Percentiles rank a stretch among this genome's conserved stretches.
These are phyloP conservation scores for Halcyon leucocephala DNA, from an alignment of 2,797 vertebrate species.

Conservation along the genomic window DNA sequence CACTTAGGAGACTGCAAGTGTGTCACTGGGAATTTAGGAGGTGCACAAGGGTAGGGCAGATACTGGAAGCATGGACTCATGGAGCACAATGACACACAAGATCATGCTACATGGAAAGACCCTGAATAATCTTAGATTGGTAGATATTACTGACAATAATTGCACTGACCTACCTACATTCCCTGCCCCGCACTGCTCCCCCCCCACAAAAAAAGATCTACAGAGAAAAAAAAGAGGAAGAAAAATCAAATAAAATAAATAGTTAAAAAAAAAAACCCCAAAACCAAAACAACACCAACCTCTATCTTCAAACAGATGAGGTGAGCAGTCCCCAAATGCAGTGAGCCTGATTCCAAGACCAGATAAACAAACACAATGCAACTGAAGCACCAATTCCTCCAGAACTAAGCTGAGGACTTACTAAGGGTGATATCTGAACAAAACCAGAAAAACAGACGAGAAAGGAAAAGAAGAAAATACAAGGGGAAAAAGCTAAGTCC, in stretches of 20 bases:
- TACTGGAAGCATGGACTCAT: rapidly evolving
- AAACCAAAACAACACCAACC: too few species aligned
- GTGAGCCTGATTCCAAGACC: neutral
- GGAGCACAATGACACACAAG: neutral
- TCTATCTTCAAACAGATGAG: neutral
- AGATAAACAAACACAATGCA: neutral
- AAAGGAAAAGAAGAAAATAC: neutral
- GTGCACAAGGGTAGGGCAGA: neutral
- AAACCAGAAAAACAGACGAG: neutral
- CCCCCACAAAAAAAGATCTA: neutral
- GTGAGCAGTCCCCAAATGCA: neutral
- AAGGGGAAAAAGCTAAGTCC: neutral
- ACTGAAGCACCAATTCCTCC: neutral
- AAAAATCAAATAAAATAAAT: neutral
- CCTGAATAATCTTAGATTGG: neutral
- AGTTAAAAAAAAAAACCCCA: neutral
- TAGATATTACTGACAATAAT: neutral
- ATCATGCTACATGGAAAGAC: neutral
- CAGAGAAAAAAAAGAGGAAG: neutral
- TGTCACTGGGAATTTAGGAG: neutral
- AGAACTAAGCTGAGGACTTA: neutral
- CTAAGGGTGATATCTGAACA: neutral
- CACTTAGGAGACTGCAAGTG: neutral
- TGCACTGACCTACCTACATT: neutral
- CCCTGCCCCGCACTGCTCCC: too few species aligned